Percentiles rank a stretch among this genome's conserved stretches.
These are phyloP conservation scores for Cryptotermes secundus DNA, from an alignment of 1,140 invertebrate species.

Conservation along the genomic window DNA sequence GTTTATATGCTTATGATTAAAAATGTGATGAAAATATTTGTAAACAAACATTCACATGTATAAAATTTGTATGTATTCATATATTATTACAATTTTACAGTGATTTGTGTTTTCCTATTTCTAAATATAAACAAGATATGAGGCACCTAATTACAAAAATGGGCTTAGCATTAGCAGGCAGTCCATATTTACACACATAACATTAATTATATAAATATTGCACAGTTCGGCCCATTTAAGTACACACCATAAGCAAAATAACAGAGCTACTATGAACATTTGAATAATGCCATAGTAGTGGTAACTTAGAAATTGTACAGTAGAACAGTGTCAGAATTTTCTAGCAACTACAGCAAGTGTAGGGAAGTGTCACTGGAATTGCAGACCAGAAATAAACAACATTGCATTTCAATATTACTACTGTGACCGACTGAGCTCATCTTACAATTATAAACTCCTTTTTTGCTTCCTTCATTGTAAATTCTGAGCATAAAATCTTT, in stretches of 20 bases:
- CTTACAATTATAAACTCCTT: no score
- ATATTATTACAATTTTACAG: constrained; percentile 8
- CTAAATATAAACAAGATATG: neutral
- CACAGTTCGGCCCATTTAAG: constrained; percentile 8
- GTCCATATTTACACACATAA: neutral
- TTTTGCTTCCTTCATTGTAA: no score
- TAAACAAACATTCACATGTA: neutral
- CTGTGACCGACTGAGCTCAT: neutral
- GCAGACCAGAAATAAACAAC: neutral
- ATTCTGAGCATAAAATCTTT: no score
- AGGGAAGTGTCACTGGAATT: neutral
- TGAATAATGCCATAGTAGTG: neutral
- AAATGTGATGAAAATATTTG: no score
- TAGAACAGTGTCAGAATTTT: neutral
- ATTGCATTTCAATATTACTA: neutral
- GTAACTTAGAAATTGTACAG: constrained; percentile 19
- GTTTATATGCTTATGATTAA: no score
- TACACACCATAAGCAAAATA: neutral
- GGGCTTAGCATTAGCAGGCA: neutral
- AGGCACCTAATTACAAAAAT: neutral
- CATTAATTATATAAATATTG: constrained; percentile 18
- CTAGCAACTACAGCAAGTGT: neutral
- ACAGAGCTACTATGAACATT: neutral
- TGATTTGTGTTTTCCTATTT: neutral
- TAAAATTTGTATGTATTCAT: neutral